A percentile compares a stretch with the other conserved stretches of the same genome.
Conservation (phyloP, 2,797 vertebrate genomes). For the Trichosurus vulpecula region DNA sequence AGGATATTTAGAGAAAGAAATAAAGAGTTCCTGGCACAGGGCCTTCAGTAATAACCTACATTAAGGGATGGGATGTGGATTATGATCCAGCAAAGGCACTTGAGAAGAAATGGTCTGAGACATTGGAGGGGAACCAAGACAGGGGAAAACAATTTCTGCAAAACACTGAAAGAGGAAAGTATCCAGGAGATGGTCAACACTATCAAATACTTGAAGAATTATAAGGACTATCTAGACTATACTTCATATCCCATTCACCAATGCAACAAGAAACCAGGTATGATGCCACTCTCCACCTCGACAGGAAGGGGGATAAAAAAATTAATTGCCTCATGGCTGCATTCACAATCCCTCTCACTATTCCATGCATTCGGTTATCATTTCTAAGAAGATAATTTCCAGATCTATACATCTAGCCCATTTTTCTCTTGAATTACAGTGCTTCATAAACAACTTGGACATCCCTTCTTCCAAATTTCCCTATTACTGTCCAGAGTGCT, state of each 20-base stretch:
- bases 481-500: background rate
- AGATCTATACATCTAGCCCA: background rate
- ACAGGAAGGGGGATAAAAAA: background rate
- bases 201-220: background rate
- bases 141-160: background rate
- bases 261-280: background rate
- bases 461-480: background rate
- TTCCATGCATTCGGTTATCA: background rate
- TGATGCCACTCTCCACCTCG: background rate
- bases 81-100: background rate
- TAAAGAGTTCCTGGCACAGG: background rate
- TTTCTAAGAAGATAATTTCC: background rate
- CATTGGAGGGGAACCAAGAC: background rate
- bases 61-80: background rate
- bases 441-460: background rate
- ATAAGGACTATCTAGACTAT: background rate
- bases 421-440: background rate
- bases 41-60: background rate
- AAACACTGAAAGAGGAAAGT: background rate
- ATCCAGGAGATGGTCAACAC: background rate
- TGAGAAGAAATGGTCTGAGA: background rate
- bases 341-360: background rate
- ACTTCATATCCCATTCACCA: background rate
- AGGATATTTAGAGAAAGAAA: background rate
- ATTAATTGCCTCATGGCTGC: background rate